Base-by-base conservation (phyloP, 2,888 invertebrate species). In the Callimorpha dominula region DNA sequence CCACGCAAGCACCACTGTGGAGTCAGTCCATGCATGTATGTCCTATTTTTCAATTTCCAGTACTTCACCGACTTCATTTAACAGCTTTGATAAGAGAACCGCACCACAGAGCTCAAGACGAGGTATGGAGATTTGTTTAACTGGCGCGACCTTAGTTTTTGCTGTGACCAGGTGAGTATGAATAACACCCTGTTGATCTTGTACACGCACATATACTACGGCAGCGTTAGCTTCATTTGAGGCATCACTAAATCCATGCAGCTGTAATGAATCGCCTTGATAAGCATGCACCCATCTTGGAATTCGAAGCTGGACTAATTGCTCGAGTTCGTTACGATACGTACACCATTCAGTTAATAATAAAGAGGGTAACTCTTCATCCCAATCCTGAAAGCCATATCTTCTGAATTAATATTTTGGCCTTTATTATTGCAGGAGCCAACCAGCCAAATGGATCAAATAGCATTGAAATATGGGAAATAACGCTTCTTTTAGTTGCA, bases 391-490 rank as follows among this genome's bases (percentile, higher is more conserved):
- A 17, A 5, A 57, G 17, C 57, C 57, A 57, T n/a, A 57, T n/a
- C 17, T 20, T 57, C 17, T 57, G 57, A 8, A 57, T 57, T n/a
- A 57, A 57, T 20, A 57, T 20, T 20, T 57, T 57, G 8, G 57
- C 57, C n/a, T 17, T 57, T 57, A n/a, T 17, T 12, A 57, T 57
- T 57, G 9, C n/a, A n/a, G n/a, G n/a, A n/a, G n/a, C n/a, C n/a
- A n/a, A n/a, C n/a, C n/a, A n/a, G n/a, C n/a, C n/a, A 4, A 57
- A 20, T 17, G 76, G 74, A 57, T 78, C 76, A 60, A 65, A 78
- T 8, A 83, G 50, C 73, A 69, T 81, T 75, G 83, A 49, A 77
- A 74, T 76, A 71, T 81, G 76, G 75, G 85, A 65, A 77, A 83
- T 40, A 76, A 57, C 7, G 6, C 17, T 57, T 57, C 57, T 17